A percentile compares a stretch with the other conserved stretches of the same genome.
Evolutionary conservation across 2,797 vertebrate species (phyloP).

Genomic region (Halcyon leucocephala): DNA sequence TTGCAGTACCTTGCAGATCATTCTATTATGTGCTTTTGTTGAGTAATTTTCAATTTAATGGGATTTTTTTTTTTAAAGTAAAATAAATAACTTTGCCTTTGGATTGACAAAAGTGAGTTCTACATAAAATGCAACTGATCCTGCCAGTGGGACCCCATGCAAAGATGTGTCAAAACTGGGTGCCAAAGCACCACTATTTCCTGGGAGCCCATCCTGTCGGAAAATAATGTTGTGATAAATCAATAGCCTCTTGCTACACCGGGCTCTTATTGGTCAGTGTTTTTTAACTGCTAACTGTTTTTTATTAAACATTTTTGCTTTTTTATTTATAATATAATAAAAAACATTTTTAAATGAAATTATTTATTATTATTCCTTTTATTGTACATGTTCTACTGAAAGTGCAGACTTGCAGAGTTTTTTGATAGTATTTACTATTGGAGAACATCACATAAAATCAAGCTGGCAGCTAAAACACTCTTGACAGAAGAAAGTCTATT

Average conservation of each 20-base stretch:
- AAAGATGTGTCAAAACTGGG: not conserved
- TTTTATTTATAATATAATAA: not conserved
- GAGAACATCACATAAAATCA: not conserved
- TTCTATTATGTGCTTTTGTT: not conserved
- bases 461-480: not conserved
- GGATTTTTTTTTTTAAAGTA: not conserved
- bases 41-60: not conserved
- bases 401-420: not conserved
- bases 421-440: not conserved
- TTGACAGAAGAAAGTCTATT: not conserved
- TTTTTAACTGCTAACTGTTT: not conserved
- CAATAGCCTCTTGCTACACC: not conserved
- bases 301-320: not conserved
- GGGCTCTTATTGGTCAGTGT: not conserved
- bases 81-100: not conserved
- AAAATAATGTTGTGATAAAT: not conserved
- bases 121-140: not conserved
- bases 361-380: not conserved
- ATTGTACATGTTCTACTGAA: not conserved
- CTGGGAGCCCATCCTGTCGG: not conserved
- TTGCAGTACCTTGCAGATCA: not conserved
- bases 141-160: not conserved
- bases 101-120: not conserved
- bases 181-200: not conserved
- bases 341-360: too few relatives aligned